Evolutionary conservation across 1,140 invertebrate genomes (phyloP), one percentile per base, ranked within the genome.

Genomic region (Carposina sasakii): DNA sequence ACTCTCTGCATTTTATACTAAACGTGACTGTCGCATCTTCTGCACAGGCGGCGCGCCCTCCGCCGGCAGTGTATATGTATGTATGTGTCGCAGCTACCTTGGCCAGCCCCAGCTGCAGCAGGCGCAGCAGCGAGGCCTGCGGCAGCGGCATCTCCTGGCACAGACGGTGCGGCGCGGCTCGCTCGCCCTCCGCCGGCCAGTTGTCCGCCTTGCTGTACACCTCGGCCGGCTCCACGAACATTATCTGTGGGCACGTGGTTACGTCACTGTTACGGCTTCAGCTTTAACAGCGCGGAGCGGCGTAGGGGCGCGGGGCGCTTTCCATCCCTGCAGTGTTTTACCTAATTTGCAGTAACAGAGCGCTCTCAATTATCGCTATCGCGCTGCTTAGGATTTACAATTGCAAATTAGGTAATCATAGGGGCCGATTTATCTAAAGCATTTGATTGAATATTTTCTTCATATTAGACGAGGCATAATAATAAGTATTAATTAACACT

Each of bases 201-300:
- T 94, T 96, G 78, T 99, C 97, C 52, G 93, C 89, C 67, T 94
- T 96, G 66, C 92, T 95, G 82, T 98, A 98, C 31, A 93, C 90
- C 49, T 98, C 96, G 1, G 90, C 82, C 49, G 90, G 88, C 73
- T 98, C 96, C 63, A 98, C 86, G 40, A 98, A 90, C 63, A 97
- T 86, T 42, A 97, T 87, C 85, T 85, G 52, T n/a, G n/a, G n/a
- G n/a, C n/a, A n/a, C n/a, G n/a, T n/a, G n/a, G n/a, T n/a, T n/a
- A n/a, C n/a, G n/a, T n/a, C n/a, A n/a, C n/a, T n/a, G n/a, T n/a
- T n/a, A n/a, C n/a, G n/a, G n/a, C n/a, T n/a, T n/a, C n/a, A n/a
- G n/a, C n/a, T n/a, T n/a, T n/a, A n/a, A n/a, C n/a, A n/a, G n/a
- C n/a, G n/a, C n/a, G n/a, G n/a, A n/a, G n/a, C n/a, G n/a, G n/a